Base-by-base conservation (phyloP, 53 echinoderm and acorn worm species). In the Holothuria leucospilota region DNA sequence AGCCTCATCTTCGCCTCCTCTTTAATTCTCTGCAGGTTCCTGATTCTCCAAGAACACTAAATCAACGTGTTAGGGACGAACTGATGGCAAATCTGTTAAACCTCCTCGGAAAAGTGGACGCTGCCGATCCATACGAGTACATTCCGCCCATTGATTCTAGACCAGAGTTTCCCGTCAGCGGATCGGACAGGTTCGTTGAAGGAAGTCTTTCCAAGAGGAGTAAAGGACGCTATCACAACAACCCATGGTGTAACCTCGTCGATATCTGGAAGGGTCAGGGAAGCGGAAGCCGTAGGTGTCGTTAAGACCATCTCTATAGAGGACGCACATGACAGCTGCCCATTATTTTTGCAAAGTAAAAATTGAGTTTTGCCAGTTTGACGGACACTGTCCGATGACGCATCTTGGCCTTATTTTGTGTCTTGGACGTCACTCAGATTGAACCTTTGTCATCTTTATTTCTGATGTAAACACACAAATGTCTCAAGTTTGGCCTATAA, bases 201-300 rank as follows among this genome's bases (percentile, higher is more conserved):
- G 80, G 61, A 12, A 80, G 61, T 61, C 80, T 80, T 80, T 60
- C 80, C 61, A 80, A 80, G 80, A 16, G 80, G 80, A 61, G 80
- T 80, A 80, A 61, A 38, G 27, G 60, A 3, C 75, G 75, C 14
- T 72, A 72, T 38, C 56, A 56, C 56, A 60, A 29, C 29, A 61
- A 20, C 59, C 80, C 59, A 14, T 80, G 80, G 80, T 80, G 80
- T 51, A 59, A 59, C 21, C 60, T 80, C 20, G 80, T 61, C 26
- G 80, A 80, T 56, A 25, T 80, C 80, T 80, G 80, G 80, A 80
- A 80, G 26, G 80, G 80, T 20, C 80, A 80, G 56, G 80, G 80
- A 28, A 59, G 60, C 21, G 56, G 59, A 27, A 59, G 18, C 2
- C 75, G 52, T 59, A 58, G 80, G 39, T 80, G 80, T 51, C 60